Conservation (phyloP, 2,888 invertebrate species). For the Ichneumon xanthorius region DNA sequence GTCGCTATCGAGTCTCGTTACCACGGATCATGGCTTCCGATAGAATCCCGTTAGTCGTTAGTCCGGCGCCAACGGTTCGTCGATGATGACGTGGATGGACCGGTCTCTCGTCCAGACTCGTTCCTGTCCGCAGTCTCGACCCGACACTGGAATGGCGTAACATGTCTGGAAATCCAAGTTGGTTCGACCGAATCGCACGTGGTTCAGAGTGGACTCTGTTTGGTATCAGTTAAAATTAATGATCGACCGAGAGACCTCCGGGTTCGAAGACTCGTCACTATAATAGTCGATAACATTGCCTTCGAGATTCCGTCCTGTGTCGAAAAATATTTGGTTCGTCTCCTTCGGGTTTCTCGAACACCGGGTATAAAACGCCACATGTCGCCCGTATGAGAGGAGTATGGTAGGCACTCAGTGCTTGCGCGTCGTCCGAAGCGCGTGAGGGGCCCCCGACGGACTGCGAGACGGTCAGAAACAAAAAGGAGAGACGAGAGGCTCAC, state of each 20-base stretch:
- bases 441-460: conserved; percentile 60
- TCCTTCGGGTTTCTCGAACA: conserved; percentile 67
- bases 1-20: neutral
- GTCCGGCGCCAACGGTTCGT: conserved; percentile 51
- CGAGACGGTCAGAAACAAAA: conserved; percentile 55
- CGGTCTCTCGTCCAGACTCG: conserved; percentile 11
- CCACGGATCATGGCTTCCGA: conserved; percentile 12
- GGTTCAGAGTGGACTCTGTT: neutral
- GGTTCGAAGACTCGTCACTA: neutral
- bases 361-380: conserved; percentile 76
- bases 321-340: neutral
- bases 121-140: conserved; percentile 4
- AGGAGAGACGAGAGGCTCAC: conserved; percentile 70
- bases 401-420: conserved; percentile 34
- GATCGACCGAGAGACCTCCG: neutral
- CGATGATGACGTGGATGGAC: conserved; percentile 57
- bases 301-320: neutral
- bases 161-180: neutral
- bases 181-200: neutral
- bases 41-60: conserved; percentile 61
- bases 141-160: neutral
- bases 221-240: neutral
- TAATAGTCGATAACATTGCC: neutral
- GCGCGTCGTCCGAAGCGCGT: conserved; percentile 26
- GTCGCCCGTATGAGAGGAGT: conserved; percentile 79